phyloP scores from a whole-genome alignment of 2,888 invertebrate species.

The Leucophenga montana region DNA sequence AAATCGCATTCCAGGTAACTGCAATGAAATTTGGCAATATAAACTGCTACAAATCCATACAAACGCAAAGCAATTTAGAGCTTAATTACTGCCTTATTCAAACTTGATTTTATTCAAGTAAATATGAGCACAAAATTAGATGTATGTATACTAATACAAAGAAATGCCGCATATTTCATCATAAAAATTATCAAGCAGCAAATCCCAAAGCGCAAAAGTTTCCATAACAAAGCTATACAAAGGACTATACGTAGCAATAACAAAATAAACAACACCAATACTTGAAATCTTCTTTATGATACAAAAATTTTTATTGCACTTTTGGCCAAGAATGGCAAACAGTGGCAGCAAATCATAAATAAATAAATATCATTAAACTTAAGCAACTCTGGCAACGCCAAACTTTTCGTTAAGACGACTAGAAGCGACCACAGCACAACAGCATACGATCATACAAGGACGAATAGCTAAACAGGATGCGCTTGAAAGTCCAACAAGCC shows the following conservation, averaged over 20 bases:
- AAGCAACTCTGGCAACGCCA: not conserved
- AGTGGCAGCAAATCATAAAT: slow-evolving; percentile 27
- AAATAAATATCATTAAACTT: slow-evolving; percentile 22
- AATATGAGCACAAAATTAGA: too few relatives aligned
- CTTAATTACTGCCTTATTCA: too few relatives aligned
- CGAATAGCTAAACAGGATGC: not conserved
- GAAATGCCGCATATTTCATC: not conserved
- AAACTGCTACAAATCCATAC: too few relatives aligned
- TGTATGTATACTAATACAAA: too few relatives aligned
- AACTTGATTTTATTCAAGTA: too few relatives aligned
- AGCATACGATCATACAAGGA: not conserved
- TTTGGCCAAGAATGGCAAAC: not conserved
- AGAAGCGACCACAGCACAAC: not conserved
- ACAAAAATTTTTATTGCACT: slow-evolving; percentile 7
- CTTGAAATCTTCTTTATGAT: not conserved
- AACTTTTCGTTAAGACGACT: not conserved
- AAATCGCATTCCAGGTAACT: too few relatives aligned
- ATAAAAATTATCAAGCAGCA: not conserved
- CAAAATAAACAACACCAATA: not conserved
- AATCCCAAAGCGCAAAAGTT: not conserved
- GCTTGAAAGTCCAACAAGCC: too few relatives aligned
- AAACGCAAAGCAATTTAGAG: too few relatives aligned
- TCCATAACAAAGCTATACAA: too few relatives aligned
- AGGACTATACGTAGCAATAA: too few relatives aligned
- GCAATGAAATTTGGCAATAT: too few relatives aligned